Evolutionary conservation across 2,888 invertebrate genomes (phyloP), one percentile per base, ranked within the genome.

Genomic region (Lathronympha strigana): DNA sequence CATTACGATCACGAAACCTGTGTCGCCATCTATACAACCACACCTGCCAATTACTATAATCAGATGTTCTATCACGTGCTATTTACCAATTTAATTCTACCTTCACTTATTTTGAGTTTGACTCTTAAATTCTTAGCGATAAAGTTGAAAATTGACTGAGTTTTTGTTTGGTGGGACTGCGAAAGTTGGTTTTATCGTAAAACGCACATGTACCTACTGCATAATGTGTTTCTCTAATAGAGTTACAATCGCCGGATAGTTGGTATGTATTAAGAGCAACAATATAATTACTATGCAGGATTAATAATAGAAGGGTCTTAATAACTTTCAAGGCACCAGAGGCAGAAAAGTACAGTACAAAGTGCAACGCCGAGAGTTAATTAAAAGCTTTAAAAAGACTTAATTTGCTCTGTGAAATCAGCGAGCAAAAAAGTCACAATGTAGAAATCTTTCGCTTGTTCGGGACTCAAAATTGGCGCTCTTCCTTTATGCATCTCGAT

Each of bases 11-110:
- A 11, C 40, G 8, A 17, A 55, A 55, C 55, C 25, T 25, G 54
- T 25, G 25, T 40, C 17, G 28, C 55, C 55, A 28, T 25, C 40
- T 28, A 40, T 55, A 36, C 21, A 23, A 23, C 17, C 55, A 40
- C 55, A 17, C 55, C 40, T 40, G 15, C 25, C 40, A 55, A 55
- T 28, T 55, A 55, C 40, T 55, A 40, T 55, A 55, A 43, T 43
- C 11, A 28, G 40, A 43, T 55, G 40, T 43, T 40, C 28, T 55
- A 28, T 43, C 28, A 55, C 28, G 17, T 38, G 28, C 6, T 28
- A 36, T 23, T 25, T 19, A 31, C 40, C 19, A 57, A 1, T 15
- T 17, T 55, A 13, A 28, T 8, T 17, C 40, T 57, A 8, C 25
- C 4, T 3, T 4, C 17, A 38, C 9, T 38, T 1, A 54, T 40